phyloP scores from a whole-genome alignment of 92 coral and sea anemone genomes.

The Epizoanthus illoricatus region DNA sequence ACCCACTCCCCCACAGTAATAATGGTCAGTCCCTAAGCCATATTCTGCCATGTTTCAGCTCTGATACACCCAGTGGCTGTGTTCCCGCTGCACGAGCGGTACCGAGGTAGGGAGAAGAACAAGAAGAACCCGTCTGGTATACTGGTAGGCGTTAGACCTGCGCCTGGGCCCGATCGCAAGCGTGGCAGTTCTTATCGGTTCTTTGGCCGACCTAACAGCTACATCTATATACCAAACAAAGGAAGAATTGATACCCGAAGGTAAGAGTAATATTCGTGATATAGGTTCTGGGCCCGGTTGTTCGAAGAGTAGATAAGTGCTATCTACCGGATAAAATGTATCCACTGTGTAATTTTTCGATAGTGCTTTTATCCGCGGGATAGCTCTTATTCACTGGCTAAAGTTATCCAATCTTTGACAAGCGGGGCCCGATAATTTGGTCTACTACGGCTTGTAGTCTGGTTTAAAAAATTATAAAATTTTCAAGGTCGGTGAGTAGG shows the following conservation, averaged over 20 bases:
- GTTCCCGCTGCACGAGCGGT: slow-evolving; percentile 42
- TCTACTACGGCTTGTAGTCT: too few relatives aligned
- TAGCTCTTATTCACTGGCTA: too few relatives aligned
- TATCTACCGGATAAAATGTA: too few relatives aligned
- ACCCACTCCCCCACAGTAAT: neutral
- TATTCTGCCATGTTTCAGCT: neutral
- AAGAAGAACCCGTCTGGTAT: slow-evolving; percentile 18
- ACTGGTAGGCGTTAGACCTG: neutral
- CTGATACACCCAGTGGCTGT: slow-evolving; percentile 40
- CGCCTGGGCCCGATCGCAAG: slow-evolving; percentile 2
- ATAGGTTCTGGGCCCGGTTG: too few relatives aligned
- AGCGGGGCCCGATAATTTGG: too few relatives aligned
- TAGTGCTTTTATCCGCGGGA: too few relatives aligned
- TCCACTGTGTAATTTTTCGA: too few relatives aligned
- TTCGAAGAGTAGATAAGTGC: too few relatives aligned
- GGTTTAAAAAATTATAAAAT: too few relatives aligned
- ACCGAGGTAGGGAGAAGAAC: slow-evolving; percentile 41
- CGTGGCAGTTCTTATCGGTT: slow-evolving; percentile 4
- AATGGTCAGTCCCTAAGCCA: too few relatives aligned
- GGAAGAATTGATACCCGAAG: slow-evolving; percentile 20
- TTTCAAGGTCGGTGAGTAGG: too few relatives aligned
- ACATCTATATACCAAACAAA: slow-evolving; percentile 23
- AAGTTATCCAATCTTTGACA: too few relatives aligned
- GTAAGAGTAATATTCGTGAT: neutral
- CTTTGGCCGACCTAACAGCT: slow-evolving; percentile 8